Evolutionary conservation across 1,140 invertebrate genomes (phyloP).

Genomic region (Procambarus clarkii): DNA sequence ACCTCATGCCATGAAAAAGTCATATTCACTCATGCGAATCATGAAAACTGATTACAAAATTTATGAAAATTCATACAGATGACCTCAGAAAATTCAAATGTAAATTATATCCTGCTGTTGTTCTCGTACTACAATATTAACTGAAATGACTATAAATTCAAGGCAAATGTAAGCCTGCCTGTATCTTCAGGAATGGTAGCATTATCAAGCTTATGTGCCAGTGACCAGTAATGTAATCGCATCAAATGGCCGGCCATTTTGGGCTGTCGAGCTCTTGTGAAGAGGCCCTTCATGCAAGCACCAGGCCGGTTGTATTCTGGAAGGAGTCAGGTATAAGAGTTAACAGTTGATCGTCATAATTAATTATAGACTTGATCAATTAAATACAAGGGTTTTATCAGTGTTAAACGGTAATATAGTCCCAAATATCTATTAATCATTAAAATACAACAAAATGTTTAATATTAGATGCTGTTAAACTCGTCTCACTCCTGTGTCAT

Average conservation of each 20-base stretch:
- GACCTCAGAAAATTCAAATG: neutral
- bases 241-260: conserved; percentile 80
- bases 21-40: too few relatives aligned
- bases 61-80: too few relatives aligned
- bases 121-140: neutral
- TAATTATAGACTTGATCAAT: too few relatives aligned
- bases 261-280: conserved; percentile 81
- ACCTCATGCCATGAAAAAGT: too few relatives aligned
- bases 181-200: conserved; percentile 23
- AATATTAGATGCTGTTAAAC: too few relatives aligned
- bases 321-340: neutral
- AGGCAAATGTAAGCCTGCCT: neutral
- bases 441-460: too few relatives aligned
- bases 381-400: too few relatives aligned
- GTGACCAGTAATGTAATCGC: conserved; percentile 75
- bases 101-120: neutral
- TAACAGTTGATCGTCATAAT: neutral
- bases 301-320: conserved; percentile 79
- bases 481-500: too few relatives aligned
- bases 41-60: neutral
- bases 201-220: conserved; percentile 67
- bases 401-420: too few relatives aligned
- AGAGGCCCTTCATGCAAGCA: conserved; percentile 82
- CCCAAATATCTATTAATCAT: too few relatives aligned
- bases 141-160: neutral